Evolutionary conservation across 2,888 invertebrate species (phyloP), one percentile per base, ranked within the genome.

Genomic region (Cheilosia soror): DNA sequence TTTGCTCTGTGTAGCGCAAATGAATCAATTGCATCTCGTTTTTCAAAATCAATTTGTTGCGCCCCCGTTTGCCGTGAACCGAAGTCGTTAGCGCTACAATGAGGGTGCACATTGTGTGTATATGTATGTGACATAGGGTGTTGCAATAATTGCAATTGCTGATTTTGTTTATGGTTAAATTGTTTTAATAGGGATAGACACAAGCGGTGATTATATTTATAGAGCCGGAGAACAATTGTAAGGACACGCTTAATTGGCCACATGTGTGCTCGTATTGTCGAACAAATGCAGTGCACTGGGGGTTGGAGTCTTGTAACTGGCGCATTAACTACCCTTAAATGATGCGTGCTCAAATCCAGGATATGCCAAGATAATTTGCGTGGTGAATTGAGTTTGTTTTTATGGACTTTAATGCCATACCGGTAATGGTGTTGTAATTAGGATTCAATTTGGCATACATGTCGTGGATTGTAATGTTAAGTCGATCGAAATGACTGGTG

Each of bases 141-240:
- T 58, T 76, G 84, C 62, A 85, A 72, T 77, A 69, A 81, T 65
- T 76, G 84, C 62, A 85, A 72, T 69, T 78, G 72, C 63, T 73
- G 73, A 83, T 79, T 83, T 83, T 83, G 83, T 79, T 66, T 82
- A 82, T 86, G 82, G 73, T 69, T 73, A 82, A 69, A 69, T 73
- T 82, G 73, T 78, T 73, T 69, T 78, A 72, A 72, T 62, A 73
- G 77, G 65, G 57, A 88, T 77, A 78, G 75, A 87, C 65, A 83
- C 80, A 85, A 82, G 69, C 84, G 82, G 87, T 88, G 88, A 88
- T 88, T 88, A 88, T 88, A 63, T 83, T 62, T 73, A 73, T 69
- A 79, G 49, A 73, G 31, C 40, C 57, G 33, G 66, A 73, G 63
- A 73, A 78, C 83, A 78, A 68, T 78, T 60, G 78, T 42, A 73